Evolutionary conservation across 2,888 invertebrate species (phyloP).

Genomic region (Notodonta dromedarius): DNA sequence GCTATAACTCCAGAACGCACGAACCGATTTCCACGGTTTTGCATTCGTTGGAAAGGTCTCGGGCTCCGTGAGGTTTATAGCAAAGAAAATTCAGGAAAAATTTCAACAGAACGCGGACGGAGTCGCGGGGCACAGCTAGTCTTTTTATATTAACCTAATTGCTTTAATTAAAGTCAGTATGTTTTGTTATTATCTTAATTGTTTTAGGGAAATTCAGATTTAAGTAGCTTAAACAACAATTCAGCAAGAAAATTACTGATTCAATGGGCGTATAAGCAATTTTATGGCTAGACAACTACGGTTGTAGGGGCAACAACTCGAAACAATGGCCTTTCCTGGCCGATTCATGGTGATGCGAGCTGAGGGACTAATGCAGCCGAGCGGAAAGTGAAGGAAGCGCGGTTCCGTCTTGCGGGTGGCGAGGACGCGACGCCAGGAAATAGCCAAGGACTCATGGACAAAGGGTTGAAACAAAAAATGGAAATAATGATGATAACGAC

Average conservation of each 20-base stretch:
- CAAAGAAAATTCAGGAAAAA: too few species aligned
- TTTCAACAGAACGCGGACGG: too few species aligned
- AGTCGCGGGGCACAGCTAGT: too few species aligned
- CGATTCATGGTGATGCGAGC: conserved; percentile 42
- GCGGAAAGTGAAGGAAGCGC: conserved; percentile 69
- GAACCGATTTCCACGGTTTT: too few species aligned
- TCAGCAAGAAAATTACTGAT: background rate
- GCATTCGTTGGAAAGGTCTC: too few species aligned
- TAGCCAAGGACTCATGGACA: conserved; percentile 29
- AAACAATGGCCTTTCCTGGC: conserved; percentile 57
- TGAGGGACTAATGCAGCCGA: conserved; percentile 54
- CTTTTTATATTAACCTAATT: background rate
- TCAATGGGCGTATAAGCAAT: conserved; percentile 28
- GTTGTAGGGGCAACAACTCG: conserved; percentile 50
- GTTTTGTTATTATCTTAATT: background rate
- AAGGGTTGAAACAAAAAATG: conserved; percentile 24
- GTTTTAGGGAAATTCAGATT: background rate
- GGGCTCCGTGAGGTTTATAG: too few species aligned
- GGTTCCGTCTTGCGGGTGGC: conserved; percentile 62
- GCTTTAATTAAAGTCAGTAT: background rate
- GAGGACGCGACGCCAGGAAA: conserved; percentile 47
- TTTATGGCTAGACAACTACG: conserved; percentile 38
- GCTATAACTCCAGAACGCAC: too few species aligned
- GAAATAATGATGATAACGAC: too few species aligned
- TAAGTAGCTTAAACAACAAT: background rate